Evolutionary conservation across 2,888 invertebrate species (phyloP), one percentile per base, ranked within the genome.

Genomic region (Amiota minor): DNA sequence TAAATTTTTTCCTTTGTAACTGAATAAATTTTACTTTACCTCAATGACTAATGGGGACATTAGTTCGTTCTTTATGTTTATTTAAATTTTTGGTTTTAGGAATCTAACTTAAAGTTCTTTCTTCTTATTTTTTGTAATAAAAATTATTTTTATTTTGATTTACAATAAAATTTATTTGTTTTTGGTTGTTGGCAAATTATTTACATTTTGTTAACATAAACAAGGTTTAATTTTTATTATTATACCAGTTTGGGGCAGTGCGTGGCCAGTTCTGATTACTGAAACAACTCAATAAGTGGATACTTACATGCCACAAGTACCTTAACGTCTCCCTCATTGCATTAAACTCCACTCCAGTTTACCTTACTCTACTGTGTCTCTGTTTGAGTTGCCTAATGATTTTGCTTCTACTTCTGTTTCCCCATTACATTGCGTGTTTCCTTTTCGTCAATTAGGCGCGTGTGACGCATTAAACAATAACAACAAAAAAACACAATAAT

Each of bases 161-260:
- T 35, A 8, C 2, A 35, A 20, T 10, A 8, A 35, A 35, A 20
- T 10, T 59, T 59, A n/a, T n/a, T 59, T 59, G 20, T 20, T 59
- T 83, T 86, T 72, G 75, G 75, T 83, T 84, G 77, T 78, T 81
- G 80, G 84, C 80, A 85, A 86, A 80, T 83, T 86, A 83, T 83
- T 83, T 86, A 83, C 83, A 83, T 83, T 83, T 83, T 83, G 83
- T 83, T 83, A 83, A 83, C 86, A 83, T 86, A 83, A 83, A 86
- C 85, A 86, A 83, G 85, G 86, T 86, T 86, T 84, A 23, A n/a
- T 46, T 56, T 35, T 59, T 16, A 59, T 10, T 71, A 75, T 77
- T 78, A 85, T 81, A 79, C 76, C 82, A 35, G 2, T 35, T 35
- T 35, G 4, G 35, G 35, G 2, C 6, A 35, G 84, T 75, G 79